Evolutionary conservation across 2,113 vertebrate species (phyloP).

Genomic region (Perca schrenkii): DNA sequence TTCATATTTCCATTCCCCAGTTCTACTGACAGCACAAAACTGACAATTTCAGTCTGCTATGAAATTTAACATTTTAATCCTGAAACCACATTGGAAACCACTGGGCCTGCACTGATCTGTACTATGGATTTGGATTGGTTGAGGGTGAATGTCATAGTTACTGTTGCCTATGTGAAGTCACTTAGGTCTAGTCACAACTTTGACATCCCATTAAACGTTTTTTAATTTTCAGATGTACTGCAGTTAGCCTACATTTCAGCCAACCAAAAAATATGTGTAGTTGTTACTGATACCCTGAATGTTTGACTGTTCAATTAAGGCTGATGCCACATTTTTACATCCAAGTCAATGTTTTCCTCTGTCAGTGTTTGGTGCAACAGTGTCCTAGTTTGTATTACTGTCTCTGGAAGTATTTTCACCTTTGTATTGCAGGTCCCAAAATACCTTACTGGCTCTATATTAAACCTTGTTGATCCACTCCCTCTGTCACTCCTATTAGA

Average conservation of each 20-base stretch:
- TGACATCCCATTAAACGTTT: neutral
- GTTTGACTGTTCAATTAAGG: neutral
- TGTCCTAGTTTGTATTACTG: constrained; percentile 10
- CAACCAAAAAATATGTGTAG: neutral
- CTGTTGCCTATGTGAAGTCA: too few species aligned
- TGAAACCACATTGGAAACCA: constrained; percentile 4
- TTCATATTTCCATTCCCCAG: constrained; percentile 23
- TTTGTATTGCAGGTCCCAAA: constrained; percentile 50
- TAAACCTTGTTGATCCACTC: constrained; percentile 67
- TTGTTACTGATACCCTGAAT: neutral
- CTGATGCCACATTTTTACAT: neutral
- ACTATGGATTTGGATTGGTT: neutral
- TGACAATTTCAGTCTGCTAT: neutral
- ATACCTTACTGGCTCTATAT: constrained; percentile 62
- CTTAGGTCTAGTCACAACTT: neutral
- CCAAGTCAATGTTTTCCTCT: neutral
- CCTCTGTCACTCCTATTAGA: constrained; percentile 52
- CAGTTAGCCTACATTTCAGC: neutral
- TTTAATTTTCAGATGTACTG: neutral
- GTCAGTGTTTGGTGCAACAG: neutral
- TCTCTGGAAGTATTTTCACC: constrained; percentile 49
- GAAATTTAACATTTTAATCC: constrained; percentile 11
- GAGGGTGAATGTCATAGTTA: neutral
- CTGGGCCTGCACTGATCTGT: neutral
- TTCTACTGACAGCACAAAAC: constrained; percentile 7